Conservation (phyloP, 2,797 vertebrate species). For the Pseudomugil gertrudae region DNA sequence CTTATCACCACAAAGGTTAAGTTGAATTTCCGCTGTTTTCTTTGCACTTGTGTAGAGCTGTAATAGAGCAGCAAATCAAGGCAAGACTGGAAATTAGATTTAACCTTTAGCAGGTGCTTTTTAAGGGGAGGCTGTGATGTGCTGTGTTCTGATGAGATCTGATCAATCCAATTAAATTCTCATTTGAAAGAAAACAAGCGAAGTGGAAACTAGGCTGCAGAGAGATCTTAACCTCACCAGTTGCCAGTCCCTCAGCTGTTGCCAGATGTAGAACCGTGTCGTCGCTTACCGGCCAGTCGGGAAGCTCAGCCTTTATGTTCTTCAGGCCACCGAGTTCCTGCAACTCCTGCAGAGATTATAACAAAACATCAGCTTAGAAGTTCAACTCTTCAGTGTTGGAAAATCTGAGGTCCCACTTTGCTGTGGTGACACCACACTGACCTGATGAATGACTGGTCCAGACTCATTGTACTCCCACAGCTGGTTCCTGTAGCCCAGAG, state of each 20-base stretch:
- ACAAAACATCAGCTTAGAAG: too few species aligned
- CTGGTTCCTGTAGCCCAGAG: constrained; percentile 84
- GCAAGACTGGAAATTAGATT: constrained; percentile 52
- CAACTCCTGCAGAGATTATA: constrained; percentile 80
- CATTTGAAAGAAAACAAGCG: constrained; percentile 12
- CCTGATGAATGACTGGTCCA: constrained; percentile 79
- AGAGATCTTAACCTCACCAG: constrained; percentile 74
- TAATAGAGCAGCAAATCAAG: constrained; percentile 57
- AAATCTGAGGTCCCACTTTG: not conserved
- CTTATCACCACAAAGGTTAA: constrained; percentile 57
- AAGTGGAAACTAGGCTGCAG: not conserved
- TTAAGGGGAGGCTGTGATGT: constrained; percentile 11
- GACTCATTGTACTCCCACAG: constrained; percentile 84
- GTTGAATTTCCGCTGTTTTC: constrained; percentile 33
- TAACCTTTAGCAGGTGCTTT: constrained; percentile 54
- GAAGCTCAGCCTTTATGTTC: constrained; percentile 78
- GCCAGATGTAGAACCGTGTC: constrained; percentile 90
- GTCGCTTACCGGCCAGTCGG: constrained; percentile 89
- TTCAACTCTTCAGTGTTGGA: not conserved
- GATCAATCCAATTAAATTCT: constrained; percentile 46
- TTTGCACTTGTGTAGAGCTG: constrained; percentile 22
- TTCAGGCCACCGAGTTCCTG: constrained; percentile 82
- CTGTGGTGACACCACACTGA: constrained; percentile 26
- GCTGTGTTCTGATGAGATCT: constrained; percentile 19
- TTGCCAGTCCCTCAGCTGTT: constrained; percentile 85